Base-by-base conservation (phyloP, 1,140 invertebrate genomes). In the Zophobas morio region DNA sequence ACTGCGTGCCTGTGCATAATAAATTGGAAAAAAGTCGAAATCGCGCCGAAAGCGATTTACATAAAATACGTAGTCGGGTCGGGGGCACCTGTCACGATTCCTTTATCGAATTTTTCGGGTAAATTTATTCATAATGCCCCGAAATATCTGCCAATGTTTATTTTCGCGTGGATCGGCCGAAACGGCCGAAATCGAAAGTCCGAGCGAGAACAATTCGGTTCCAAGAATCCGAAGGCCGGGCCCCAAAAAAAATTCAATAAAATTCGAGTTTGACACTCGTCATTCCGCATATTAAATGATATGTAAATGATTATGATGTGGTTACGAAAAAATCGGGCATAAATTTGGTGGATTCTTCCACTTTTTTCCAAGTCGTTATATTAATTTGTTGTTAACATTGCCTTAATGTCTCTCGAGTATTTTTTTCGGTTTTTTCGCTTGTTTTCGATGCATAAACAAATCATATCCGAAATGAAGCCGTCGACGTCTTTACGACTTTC, bases 241-340 rank as follows among this genome's bases (percentile, higher is more conserved):
- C n/a, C 39, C 32, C 32, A 40, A 66, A 66, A 66, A 66, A 60
- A 60, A 60, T 2, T 60, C 34, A 33, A 60, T 60, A 60, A 60
- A 60, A 66, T 46, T 36, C 60, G 39, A 33, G 37, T 36, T 39
- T 42, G 60, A 66, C 60, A 66, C 60, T 46, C 60, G 60, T 42
- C 60, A 66, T 66, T 66, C 39, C 20, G 60, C 60, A 66, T 66
- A 66, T 66, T 66, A 66, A 66, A 66, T 66, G 60, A 66, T 40
- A 66, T 66, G 60, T 66, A 66, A 66, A 51, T 51, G 6, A 51
- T 51, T 6, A 51, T 51, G 20, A 20, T 20, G 20, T 20, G 49
- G 49, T 6, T 51, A 51, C 6, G 49, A 51, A 51, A 51, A 51
- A 51, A 42, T 66, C 60, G 37, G 34, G 60, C 37, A 66, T 40